Evolutionary conservation across 2,888 invertebrate genomes (phyloP).

Genomic region (Rosalia funebris): DNA sequence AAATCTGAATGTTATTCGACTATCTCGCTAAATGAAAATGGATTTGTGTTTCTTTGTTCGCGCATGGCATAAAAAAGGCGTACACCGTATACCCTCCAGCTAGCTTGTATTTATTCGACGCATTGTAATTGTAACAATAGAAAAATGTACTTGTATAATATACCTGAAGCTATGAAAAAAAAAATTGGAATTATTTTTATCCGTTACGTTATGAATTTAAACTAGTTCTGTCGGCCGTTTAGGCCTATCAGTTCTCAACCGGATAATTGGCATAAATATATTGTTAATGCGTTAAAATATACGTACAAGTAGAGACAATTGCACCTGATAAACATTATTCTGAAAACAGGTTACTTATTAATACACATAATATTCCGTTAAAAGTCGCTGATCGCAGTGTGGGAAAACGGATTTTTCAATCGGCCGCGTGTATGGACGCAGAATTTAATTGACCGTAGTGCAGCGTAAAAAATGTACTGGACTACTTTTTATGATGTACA

Average conservation of each 20-base stretch:
- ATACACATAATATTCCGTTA: constrained; percentile 30
- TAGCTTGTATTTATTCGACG: constrained; percentile 12
- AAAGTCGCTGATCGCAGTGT: constrained; percentile 39
- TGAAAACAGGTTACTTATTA: constrained; percentile 37
- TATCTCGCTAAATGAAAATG: neutral
- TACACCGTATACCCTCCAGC: neutral
- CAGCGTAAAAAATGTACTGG: constrained; percentile 38
- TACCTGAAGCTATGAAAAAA: constrained; percentile 15
- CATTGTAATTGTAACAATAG: constrained; percentile 11
- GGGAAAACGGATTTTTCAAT: constrained; percentile 43
- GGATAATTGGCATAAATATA: constrained; percentile 1
- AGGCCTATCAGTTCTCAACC: neutral
- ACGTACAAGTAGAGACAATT: neutral
- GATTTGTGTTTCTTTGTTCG: neutral
- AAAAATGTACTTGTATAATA: constrained; percentile 10
- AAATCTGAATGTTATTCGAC: neutral
- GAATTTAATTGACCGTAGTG: constrained; percentile 43
- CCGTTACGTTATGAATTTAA: constrained; percentile 17
- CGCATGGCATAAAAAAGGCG: neutral
- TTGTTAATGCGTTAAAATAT: neutral
- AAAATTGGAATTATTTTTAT: constrained; percentile 6
- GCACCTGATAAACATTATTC: constrained; percentile 18
- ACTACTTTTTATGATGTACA: constrained; percentile 42
- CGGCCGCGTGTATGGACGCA: constrained; percentile 37
- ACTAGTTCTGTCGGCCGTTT: neutral